Conservation (phyloP, 2,888 invertebrate species). For the Dryobota labecula region DNA sequence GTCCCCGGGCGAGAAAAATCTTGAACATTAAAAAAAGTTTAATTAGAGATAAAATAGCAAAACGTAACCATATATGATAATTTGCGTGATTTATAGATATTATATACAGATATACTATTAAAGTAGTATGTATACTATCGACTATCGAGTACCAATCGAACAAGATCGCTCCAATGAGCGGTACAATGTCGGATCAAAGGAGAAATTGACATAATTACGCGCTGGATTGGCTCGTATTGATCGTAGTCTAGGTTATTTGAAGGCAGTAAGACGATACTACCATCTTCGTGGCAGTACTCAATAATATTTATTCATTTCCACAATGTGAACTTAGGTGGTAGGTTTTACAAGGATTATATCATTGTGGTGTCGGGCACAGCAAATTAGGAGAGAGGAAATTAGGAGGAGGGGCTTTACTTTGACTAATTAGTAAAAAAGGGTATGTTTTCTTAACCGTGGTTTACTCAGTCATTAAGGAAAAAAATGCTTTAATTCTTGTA, state of each 20-base stretch:
- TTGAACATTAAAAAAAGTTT: background rate
- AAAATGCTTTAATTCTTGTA: background rate
- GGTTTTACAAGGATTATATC: background rate
- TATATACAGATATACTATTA: no score
- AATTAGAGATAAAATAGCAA: background rate
- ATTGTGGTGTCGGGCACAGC: background rate
- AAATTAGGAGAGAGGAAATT: background rate
- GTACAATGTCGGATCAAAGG: constrained; percentile 6
- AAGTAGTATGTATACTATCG: background rate
- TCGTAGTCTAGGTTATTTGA: constrained; percentile 7
- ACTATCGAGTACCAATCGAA: background rate
- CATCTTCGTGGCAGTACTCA: background rate
- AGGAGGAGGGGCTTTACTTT: background rate
- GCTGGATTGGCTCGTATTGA: constrained; percentile 7
- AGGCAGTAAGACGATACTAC: background rate
- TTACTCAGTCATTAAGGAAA: background rate
- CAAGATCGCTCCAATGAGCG: background rate
- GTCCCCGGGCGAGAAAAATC: background rate
- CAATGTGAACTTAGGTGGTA: background rate
- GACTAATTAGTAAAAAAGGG: background rate
- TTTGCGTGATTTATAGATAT: background rate
- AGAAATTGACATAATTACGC: constrained; percentile 25
- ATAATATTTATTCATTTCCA: background rate
- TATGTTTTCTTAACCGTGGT: background rate
- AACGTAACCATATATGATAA: background rate